Evolutionary conservation across 1,140 invertebrate species (phyloP), one percentile per base, ranked within the genome.

Genomic region (Pentalonia nigronervosa): DNA sequence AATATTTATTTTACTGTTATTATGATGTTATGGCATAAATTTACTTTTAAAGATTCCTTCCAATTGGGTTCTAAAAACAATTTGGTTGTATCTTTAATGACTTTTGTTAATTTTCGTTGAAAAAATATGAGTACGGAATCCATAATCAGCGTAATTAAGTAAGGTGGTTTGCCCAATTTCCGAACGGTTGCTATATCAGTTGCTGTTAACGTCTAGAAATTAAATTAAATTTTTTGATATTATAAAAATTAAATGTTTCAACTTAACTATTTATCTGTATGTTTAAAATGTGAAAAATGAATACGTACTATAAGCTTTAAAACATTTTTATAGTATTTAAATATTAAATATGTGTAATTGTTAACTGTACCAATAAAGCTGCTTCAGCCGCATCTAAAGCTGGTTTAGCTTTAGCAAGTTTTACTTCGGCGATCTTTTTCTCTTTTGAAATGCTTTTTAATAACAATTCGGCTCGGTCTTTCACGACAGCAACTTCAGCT

Each of bases 111-210:
- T 95, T 97, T 97, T 94, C 98, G 96, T 96, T 99, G 98, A 95
- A 99, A 99, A 9, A 99, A 95, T 94, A 99, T 97, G 84, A 99
- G 95, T 3, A 99, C 98, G 95, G 98, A 98, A 95, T 99, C 99
- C 99, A 99, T 99, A 94, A 99, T 99, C 94, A 98, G 96, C 98
- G 99, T 99, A 94, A 99, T 99, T 0, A 99, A 96, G 96, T 99
- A 98, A 14, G 99, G 99, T 0, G 99, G 99, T 94, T 98, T 96
- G 21, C 98, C 98, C 50, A 99, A 95, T 96, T 99, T 99, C 94
- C 99, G 96, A 0, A 99, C 98, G 30, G 98, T 99, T 23, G 99
- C 98, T 94, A 99, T 99, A 95, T 99, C 98, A 8, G 98, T 98
- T 92, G 98, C 98, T 95, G 99, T 99, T 90, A 99, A 99, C 0